Evolutionary conservation across 2,113 vertebrate genomes (phyloP).

Genomic region (Trogon melanurus): DNA sequence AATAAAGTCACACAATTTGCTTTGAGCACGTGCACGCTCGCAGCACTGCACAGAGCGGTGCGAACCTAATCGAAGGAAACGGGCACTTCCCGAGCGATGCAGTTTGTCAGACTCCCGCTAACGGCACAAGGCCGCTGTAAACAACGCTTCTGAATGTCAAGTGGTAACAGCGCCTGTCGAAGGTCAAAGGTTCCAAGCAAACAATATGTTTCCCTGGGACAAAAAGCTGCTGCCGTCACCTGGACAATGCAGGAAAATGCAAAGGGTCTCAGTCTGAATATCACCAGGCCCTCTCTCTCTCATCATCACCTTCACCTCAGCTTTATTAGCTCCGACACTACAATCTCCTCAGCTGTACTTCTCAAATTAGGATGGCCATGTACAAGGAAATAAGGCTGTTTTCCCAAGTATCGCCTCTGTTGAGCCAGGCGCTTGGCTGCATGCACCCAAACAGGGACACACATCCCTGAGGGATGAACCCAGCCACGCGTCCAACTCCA

Average conservation of each 20-base stretch:
- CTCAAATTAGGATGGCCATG: neutral
- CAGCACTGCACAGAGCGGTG: neutral
- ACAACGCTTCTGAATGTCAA: neutral
- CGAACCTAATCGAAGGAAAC: neutral
- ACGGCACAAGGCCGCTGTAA: neutral
- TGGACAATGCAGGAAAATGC: neutral
- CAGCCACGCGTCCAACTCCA: fast-evolving
- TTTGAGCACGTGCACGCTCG: neutral
- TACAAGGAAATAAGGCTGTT: fast-evolving
- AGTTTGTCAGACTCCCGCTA: neutral
- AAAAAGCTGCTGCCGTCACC: neutral
- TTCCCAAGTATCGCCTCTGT: neutral
- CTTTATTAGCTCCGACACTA: neutral
- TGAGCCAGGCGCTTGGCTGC: neutral
- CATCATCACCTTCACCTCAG: neutral
- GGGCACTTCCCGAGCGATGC: neutral
- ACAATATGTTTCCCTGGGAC: neutral
- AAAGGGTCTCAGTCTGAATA: neutral
- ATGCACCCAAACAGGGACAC: neutral
- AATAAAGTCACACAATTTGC: neutral
- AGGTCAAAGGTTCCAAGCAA: neutral
- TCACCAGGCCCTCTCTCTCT: too few species aligned
- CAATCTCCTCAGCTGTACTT: neutral
- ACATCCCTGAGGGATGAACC: neutral
- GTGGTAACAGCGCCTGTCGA: neutral